Percentiles rank a stretch among this genome's conserved stretches.
Evolutionary conservation across 2,113 vertebrate genomes (phyloP).

Genomic region (Charina bottae): DNA sequence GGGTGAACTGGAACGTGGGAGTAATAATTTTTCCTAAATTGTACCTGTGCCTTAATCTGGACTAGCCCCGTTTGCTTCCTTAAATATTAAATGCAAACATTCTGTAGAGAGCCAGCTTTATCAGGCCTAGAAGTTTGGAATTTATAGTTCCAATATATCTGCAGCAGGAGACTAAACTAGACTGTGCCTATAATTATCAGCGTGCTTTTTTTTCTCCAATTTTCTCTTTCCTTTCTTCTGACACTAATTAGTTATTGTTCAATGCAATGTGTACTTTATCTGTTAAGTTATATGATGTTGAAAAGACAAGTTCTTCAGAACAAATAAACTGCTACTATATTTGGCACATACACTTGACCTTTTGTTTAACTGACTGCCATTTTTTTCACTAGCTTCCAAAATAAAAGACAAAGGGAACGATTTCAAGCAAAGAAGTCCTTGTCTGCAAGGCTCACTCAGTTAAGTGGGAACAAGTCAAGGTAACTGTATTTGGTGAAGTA

Average conservation of each 20-base stretch:
- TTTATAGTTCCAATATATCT: background rate
- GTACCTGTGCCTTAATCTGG: background rate
- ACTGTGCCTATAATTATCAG: background rate
- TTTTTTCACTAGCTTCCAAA: background rate
- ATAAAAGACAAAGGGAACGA: accelerated
- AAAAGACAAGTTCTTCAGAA: background rate
- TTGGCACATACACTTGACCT: background rate
- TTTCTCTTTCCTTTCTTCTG: background rate
- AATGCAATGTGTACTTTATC: background rate
- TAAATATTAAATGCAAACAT: background rate
- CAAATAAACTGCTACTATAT: background rate
- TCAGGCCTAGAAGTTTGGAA: background rate
- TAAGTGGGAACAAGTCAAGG: background rate
- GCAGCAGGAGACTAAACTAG: background rate
- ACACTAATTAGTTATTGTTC: background rate
- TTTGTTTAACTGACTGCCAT: background rate
- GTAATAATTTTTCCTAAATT: background rate
- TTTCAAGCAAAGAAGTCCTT: background rate
- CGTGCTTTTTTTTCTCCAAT: background rate
- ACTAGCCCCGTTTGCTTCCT: background rate
- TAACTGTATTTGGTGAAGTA: background rate
- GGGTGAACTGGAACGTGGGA: background rate
- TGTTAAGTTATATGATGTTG: background rate
- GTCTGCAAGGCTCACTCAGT: background rate
- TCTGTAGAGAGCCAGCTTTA: background rate